Base-by-base conservation (phyloP, 2,888 invertebrate genomes). In the Sarcophaga subvicina region DNA sequence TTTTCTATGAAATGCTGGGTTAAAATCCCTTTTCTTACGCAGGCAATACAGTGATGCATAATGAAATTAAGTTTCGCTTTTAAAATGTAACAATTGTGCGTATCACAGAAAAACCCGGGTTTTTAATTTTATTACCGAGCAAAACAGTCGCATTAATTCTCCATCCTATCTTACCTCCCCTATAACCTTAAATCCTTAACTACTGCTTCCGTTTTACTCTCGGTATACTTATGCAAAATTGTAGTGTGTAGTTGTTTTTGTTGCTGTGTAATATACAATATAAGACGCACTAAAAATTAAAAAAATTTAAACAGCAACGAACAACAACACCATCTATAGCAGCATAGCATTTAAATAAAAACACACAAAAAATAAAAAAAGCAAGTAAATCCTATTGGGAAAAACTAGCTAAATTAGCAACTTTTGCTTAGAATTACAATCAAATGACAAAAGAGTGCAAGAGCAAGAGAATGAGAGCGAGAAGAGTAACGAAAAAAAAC, bases 391-490 rank as follows among this genome's bases (percentile, higher is more conserved):
- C 73, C 86, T 78, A 62, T 73, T 37, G 86, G 76, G 78, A 62
- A 59, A 79, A 81, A 75, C 70, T 66, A 85, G 79, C 76, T 71
- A 82, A 87, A 87, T 87, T 87, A 84, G 87, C 87, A 82, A 82
- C 71, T 80, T 83, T 49, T 80, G 66, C n/a, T 80, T 80, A 71
- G 54, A 76, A 27, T 70, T 64, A 47, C 12, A 75, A 27, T n/a
- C 17, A 37, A 17, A 12, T 12, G 25, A 25, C 25, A 25, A 64
- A 20, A 64, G 22, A 64, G 11, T 17, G 17, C 37, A 37, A 14
- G 17, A 54, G 54, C 12, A 14, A 54, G 54, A 54, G 54, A 54
- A 54, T 14, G 54, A 54, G 17, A 54, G 14, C 12, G 54, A 54
- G 54, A 20, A 22, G 22, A 62, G 22, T 17, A 77, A 54, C 49